These are phyloP conservation scores for Sebastes baramenuke DNA, from an alignment of 2,797 vertebrate genomes.

Conservation along the genomic window DNA sequence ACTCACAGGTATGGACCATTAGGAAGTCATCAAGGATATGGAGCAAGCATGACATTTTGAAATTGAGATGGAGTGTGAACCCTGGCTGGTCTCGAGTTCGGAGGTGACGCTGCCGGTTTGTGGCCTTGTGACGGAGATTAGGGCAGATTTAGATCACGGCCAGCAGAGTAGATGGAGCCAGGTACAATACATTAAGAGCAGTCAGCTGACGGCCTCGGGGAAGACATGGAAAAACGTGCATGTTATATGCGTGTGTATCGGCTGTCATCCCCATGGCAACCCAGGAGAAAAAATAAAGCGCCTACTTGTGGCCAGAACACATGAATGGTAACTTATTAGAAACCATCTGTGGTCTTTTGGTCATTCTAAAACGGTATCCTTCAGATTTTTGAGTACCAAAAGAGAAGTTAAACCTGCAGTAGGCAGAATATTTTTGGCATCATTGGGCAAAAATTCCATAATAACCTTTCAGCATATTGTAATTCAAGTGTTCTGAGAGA, in stretches of 20 bases:
- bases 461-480: too few relatives aligned
- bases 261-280: constrained; percentile 33
- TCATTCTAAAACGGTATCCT: neutral
- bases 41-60: neutral
- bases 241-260: neutral
- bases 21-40: neutral
- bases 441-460: too few relatives aligned
- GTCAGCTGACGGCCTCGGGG: constrained; percentile 47
- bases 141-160: constrained; percentile 63
- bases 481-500: too few relatives aligned
- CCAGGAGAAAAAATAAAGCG: neutral
- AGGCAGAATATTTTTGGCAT: too few relatives aligned
- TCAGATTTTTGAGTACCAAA: neutral
- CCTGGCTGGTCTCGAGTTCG: neutral
- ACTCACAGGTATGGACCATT: neutral
- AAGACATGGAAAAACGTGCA: constrained; percentile 9
- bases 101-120: constrained; percentile 7
- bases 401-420: too few relatives aligned
- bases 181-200: constrained; percentile 48
- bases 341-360: neutral
- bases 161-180: constrained; percentile 49
- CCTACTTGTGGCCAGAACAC: constrained; percentile 1
- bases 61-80: neutral
- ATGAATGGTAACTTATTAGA: constrained; percentile 5
- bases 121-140: constrained; percentile 73